phyloP scores from a whole-genome alignment of 2,113 vertebrate genomes.

The Bostrychus sinensis region DNA sequence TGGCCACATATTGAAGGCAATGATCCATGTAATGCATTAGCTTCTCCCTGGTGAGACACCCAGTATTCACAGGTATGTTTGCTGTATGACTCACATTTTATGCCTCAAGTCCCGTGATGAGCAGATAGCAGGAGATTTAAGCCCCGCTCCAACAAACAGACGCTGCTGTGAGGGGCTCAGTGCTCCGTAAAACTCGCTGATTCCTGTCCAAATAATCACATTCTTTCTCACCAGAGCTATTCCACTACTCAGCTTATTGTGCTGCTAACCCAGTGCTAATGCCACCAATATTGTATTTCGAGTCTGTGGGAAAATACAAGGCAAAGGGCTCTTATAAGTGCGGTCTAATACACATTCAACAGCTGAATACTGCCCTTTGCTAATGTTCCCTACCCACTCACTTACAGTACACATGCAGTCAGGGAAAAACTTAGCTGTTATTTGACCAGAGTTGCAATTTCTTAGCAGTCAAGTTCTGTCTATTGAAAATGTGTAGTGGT shows the following conservation, averaged over 20 bases:
- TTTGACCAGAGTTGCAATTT: too few species aligned
- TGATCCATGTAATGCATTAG: neutral
- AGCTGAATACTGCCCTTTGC: too few species aligned
- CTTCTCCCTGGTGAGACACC: constrained; percentile 14
- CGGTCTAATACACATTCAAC: too few species aligned
- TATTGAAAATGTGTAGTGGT: too few species aligned
- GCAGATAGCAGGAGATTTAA: constrained; percentile 31
- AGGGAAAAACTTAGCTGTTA: too few species aligned
- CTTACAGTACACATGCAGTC: too few species aligned
- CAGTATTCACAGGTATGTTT: constrained; percentile 26
- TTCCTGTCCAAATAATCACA: constrained; percentile 8
- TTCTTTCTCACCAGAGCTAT: constrained; percentile 9
- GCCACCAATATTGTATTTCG: neutral
- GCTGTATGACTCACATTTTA: constrained; percentile 41
- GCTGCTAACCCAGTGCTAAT: constrained; percentile 21
- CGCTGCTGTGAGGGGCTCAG: constrained; percentile 15
- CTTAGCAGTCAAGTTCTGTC: too few species aligned
- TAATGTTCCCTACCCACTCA: too few species aligned
- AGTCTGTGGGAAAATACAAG: neutral
- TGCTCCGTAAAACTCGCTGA: constrained; percentile 10
- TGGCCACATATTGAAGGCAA: neutral
- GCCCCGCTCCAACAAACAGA: constrained; percentile 5
- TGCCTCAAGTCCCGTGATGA: constrained; percentile 23
- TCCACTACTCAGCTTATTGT: constrained; percentile 5
- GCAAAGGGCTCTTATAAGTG: too few species aligned